Base-by-base conservation (phyloP, 2,113 vertebrate species). In the Callipepla californica region DNA sequence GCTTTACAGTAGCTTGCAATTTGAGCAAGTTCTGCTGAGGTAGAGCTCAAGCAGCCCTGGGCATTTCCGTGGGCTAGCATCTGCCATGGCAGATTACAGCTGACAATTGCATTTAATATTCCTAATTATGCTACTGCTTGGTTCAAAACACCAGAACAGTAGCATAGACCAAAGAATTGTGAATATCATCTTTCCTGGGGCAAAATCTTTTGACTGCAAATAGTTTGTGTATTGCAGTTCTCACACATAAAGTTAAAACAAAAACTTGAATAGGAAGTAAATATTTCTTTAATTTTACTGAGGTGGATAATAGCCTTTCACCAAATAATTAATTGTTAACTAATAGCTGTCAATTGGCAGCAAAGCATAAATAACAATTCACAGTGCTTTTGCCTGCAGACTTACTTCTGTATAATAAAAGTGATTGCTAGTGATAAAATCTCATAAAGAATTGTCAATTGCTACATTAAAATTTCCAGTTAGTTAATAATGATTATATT, bases 61-160 rank as follows among this genome's bases (percentile, higher is more conserved):
- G 86, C 55, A 6, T 73, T 89, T 82, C 67, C 70, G n/a, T 89
- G 50, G 55, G 36, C 40, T 38, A 74, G 45, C 75, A 94, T 84
- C 75, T 93, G 75, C 79, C 66, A 34, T 77, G 45, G 75, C 34
- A 91, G 74, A 87, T 92, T 85, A 80, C 47, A 89, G 75, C 28
- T 85, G 36, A 82, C 87, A 87, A 63, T 76, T 87, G 13, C 17
- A 44, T 82, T 80, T 82, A 51, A 81, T 85, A 68, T 78, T 88
- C 44, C 21, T 53, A 79, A 45, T 28, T 50, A 61, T 69, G 50
- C 81, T 77, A 28, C 57, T 79, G 3, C 74, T 87, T 72, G 23
- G 6, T 85, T 94, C 47, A 70, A 26, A 80, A 69, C 84, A n/a
- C 6, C 48, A 50, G 53, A 59, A 74, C 38, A 25, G 28, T 11